Evolutionary conservation across 2,113 vertebrate species (phyloP).

Genomic region (Pollachius pollachius): DNA sequence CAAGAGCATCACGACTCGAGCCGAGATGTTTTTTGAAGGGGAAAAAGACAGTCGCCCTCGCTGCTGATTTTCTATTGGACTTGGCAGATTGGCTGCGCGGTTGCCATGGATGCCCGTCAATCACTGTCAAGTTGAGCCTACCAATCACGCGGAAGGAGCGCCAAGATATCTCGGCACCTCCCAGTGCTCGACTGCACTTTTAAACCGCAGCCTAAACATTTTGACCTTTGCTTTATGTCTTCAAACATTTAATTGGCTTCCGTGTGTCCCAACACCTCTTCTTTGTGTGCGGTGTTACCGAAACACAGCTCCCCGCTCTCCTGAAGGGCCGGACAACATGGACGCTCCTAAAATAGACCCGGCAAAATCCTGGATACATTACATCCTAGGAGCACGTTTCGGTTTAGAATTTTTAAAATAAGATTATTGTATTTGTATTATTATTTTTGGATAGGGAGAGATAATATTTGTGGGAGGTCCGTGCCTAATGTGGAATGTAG

Average conservation of each 20-base stretch:
- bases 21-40: conserved; percentile 74
- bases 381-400: neutral
- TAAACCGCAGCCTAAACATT: conserved; percentile 68
- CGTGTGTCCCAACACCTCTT: conserved; percentile 38
- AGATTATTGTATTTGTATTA: neutral
- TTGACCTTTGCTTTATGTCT: conserved; percentile 65
- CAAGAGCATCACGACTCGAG: conserved; percentile 71
- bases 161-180: conserved; percentile 76
- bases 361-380: neutral
- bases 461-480: too few species aligned
- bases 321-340: conserved; percentile 21
- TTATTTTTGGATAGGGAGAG: neutral
- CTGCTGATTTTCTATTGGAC: conserved; percentile 84
- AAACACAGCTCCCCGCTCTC: neutral
- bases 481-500: too few species aligned
- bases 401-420: neutral
- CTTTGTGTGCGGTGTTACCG: conserved; percentile 45
- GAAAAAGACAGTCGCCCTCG: conserved; percentile 76
- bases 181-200: conserved; percentile 72
- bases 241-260: conserved; percentile 55
- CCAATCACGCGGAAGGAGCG: conserved; percentile 82
- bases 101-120: conserved; percentile 92
- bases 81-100: conserved; percentile 86
- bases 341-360: neutral
- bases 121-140: conserved; percentile 85